Evolutionary conservation across 2,888 invertebrate species (phyloP).

Genomic region (Baronia brevicornis): DNA sequence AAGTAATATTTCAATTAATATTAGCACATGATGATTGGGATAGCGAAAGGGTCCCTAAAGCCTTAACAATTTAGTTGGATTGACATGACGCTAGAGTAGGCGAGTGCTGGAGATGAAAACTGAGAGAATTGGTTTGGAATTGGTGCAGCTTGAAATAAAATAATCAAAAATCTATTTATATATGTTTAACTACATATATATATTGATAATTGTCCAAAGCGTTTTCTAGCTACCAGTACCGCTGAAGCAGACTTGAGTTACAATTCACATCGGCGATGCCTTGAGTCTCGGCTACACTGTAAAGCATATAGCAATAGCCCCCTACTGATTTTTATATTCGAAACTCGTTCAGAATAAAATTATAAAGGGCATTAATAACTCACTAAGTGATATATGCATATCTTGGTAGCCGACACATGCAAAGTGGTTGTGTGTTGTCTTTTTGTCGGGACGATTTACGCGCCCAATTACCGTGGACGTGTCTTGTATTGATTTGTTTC

Average conservation of each 20-base stretch:
- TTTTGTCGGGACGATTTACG: slow-evolving; percentile 36
- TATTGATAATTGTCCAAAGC: no score
- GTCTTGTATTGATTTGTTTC: slow-evolving; percentile 15
- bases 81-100: no score
- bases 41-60: no score
- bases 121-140: no score
- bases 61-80: no score
- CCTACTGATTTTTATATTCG: slow-evolving; percentile 70
- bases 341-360: slow-evolving; percentile 62
- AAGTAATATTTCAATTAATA: no score
- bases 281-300: slow-evolving; percentile 38
- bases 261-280: slow-evolving; percentile 41
- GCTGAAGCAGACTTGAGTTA: slow-evolving; percentile 22
- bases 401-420: slow-evolving; percentile 44
- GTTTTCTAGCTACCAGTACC: slow-evolving; percentile 22
- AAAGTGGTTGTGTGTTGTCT: slow-evolving; percentile 29
- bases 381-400: slow-evolving; percentile 54
- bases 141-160: no score
- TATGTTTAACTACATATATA: no score
- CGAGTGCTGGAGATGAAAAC: no score
- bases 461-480: slow-evolving; percentile 34
- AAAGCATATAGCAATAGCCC: slow-evolving; percentile 49
- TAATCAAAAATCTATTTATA: no score
- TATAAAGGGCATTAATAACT: slow-evolving; percentile 62
- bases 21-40: no score